A percentile compares a stretch with the other conserved stretches of the same genome.
Conservation (phyloP, 2,113 vertebrate genomes). For the Oreotragus oreotragus region DNA sequence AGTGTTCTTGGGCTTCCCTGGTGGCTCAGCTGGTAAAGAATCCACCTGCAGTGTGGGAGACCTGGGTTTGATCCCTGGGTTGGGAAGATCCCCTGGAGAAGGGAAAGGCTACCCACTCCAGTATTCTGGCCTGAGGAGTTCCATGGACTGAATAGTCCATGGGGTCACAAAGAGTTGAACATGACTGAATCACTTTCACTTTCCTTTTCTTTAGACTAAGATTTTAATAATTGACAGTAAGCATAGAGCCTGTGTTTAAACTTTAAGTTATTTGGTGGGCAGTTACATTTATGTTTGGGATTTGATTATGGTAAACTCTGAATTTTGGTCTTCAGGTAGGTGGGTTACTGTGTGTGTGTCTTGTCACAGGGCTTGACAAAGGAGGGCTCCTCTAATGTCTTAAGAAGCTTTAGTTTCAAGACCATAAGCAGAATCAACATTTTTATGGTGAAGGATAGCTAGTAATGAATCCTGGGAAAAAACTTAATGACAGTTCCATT, state of each 20-base stretch:
- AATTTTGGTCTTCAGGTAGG: neutral
- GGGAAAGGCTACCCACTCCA: neutral
- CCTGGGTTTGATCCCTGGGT: neutral
- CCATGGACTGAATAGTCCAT: neutral
- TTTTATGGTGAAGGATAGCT: neutral
- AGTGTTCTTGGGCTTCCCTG: neutral
- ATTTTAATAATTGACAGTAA: neutral
- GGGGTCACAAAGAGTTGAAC: neutral
- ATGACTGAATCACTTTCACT: neutral
- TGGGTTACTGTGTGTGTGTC: neutral
- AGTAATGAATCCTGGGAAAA: neutral
- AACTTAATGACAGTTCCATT: neutral
- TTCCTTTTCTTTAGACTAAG: neutral
- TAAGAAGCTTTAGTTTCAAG: neutral
- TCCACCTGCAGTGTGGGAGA: neutral
- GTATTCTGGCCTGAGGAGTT: neutral
- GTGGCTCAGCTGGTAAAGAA: neutral
- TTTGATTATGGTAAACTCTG: neutral
- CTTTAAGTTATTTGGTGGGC: neutral
- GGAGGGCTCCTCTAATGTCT: neutral
- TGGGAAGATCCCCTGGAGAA: neutral
- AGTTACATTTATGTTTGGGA: neutral
- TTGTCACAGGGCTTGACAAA: neutral
- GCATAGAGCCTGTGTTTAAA: neutral
- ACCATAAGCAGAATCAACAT: neutral